phyloP scores from a whole-genome alignment of 2,113 vertebrate genomes.

The Heloderma charlesbogerti region DNA sequence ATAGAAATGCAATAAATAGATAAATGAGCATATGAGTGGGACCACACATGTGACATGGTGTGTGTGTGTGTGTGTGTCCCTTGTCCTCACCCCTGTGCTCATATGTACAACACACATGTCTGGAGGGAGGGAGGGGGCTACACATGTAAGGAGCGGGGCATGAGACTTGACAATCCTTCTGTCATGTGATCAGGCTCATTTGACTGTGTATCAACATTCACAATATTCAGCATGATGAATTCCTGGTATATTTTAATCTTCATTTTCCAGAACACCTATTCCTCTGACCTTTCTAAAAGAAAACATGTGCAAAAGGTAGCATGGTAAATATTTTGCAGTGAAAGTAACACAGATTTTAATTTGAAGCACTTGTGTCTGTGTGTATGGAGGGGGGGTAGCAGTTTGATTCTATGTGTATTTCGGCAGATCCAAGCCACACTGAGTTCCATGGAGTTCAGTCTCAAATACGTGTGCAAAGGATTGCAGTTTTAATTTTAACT shows the following conservation, averaged over 20 bases:
- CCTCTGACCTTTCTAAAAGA: not conserved
- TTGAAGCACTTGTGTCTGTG: not conserved
- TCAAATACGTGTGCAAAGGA: not conserved
- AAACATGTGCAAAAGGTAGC: not conserved
- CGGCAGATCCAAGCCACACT: not conserved
- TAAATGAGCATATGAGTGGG: too few relatives aligned
- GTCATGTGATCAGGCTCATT: not conserved
- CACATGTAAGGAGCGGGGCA: too few relatives aligned
- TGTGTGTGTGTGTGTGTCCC: too few relatives aligned
- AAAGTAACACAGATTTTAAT: not conserved
- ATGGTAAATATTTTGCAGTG: not conserved
- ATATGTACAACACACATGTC: too few relatives aligned
- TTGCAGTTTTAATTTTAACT: not conserved
- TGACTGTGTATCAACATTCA: not conserved
- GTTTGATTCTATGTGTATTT: not conserved
- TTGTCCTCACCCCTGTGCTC: too few relatives aligned
- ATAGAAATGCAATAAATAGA: too few relatives aligned
- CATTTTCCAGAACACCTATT: not conserved
- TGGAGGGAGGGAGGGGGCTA: too few relatives aligned
- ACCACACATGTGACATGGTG: too few relatives aligned
- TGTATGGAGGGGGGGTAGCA: too few relatives aligned
- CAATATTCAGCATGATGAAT: not conserved
- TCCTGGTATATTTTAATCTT: conserved; percentile 1
- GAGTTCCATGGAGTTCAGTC: not conserved
- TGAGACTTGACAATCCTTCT: not conserved